These are phyloP conservation scores for Microctenopoma lineatum DNA, from an alignment of 2,797 vertebrate species.

Conservation along the genomic window DNA sequence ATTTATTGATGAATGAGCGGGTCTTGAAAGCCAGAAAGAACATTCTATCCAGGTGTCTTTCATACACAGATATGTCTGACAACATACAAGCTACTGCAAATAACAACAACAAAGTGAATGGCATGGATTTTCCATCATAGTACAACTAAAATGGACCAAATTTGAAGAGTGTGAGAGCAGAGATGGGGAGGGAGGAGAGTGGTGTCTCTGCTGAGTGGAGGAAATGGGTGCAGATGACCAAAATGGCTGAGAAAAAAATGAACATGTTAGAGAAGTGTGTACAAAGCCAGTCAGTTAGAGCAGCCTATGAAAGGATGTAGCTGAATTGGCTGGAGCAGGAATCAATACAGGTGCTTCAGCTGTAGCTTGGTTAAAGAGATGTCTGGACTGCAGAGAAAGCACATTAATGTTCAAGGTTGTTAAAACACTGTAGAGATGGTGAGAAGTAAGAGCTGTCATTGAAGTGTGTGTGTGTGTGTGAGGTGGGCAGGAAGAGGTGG, in stretches of 20 bases:
- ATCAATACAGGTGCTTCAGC: conserved; percentile 67
- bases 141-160: conserved; percentile 57
- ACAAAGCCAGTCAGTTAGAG: conserved; percentile 54
- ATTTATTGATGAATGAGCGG: conserved; percentile 73
- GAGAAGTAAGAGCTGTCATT: conserved; percentile 53
- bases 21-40: conserved; percentile 43
- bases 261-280: conserved; percentile 37
- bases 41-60: conserved; percentile 43
- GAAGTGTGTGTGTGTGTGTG: conserved; percentile 20
- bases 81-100: conserved; percentile 44
- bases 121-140: conserved; percentile 66
- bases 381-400: conserved; percentile 41
- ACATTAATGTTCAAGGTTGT: conserved; percentile 54
- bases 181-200: conserved; percentile 22
- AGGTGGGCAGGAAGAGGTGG: conserved; percentile 56
- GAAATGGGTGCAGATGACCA: conserved; percentile 65
- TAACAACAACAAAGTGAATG: conserved; percentile 66
- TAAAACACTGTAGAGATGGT: conserved; percentile 42
- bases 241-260: conserved; percentile 48
- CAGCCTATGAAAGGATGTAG: conserved; percentile 59
- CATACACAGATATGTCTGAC: conserved; percentile 39
- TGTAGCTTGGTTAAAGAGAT: conserved; percentile 48
- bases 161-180: conserved; percentile 59
- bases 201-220: conserved; percentile 54
- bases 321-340: conserved; percentile 51